Base-by-base conservation (phyloP, 2,888 invertebrate genomes). In the Apamea epomidion region DNA sequence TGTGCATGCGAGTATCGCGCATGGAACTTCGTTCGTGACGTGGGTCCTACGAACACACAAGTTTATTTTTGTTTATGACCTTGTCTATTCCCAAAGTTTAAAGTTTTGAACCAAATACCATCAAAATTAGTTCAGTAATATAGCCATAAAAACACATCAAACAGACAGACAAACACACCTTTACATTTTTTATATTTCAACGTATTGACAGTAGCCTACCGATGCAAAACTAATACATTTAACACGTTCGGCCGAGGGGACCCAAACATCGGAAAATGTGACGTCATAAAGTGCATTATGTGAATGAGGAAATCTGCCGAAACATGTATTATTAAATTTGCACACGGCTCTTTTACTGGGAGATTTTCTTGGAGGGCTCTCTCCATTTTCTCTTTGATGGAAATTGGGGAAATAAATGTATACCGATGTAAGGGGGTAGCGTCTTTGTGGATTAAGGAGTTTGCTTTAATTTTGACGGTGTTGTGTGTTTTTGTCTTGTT, bases 161-260 rank as follows among this genome's bases (percentile, higher is more conserved):
- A 68, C 51, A 32, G 2, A 42, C 8, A 2, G 1, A n/a, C 42
- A 42, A 6, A 25, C 32, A 60, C 3, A 25, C 10, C n/a, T 42
- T 42, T 0, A 0, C 16, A 21, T 70, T 58, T n/a, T 18, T n/a
- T 58, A 70, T 7, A 58, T 54, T 37, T n/a, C 72, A 48, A 18
- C 12, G 7, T 60, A 76, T 89, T 90, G 87, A 85, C 88, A 90
- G 88, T 91, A 88, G 89, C 87, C 89, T 91, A 89, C 88, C 90
- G 91, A 92, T 92, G 92, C 91, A 91, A 90, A 93, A 93, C 92
- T 94, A 94, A 94, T 94, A 94, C 93, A 94, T 94, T 94, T 94
- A 94, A 92, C 92, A 94, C 81, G 45, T 18, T 21, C 25, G 18
- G 42, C 32, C 42, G 86, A 91, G 92, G 92, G 92, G 92, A 83